A percentile compares a stretch with the other conserved stretches of the same genome.
These are phyloP conservation scores for Diachasmimorpha longicaudata DNA, from an alignment of 1,140 invertebrate species.

Conservation along the genomic window DNA sequence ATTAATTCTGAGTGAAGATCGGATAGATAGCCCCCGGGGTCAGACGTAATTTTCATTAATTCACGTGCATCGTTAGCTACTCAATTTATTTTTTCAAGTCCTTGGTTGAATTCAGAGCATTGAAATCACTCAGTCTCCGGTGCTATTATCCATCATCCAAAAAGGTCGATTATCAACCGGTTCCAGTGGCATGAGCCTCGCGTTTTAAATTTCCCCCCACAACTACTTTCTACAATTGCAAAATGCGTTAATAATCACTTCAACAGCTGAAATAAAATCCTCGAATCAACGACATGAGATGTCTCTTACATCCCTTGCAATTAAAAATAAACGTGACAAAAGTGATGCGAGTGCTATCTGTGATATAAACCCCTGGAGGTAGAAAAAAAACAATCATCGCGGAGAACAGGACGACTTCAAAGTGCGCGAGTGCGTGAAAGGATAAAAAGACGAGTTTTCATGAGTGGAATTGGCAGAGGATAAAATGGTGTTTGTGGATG, in stretches of 20 bases:
- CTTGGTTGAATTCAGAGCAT: neutral
- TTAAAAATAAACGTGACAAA: neutral
- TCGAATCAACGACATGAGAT: neutral
- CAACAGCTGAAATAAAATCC: neutral
- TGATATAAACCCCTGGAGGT: neutral
- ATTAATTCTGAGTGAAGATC: neutral
- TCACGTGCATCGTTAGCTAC: neutral
- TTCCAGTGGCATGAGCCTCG: neutral
- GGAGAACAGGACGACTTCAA: neutral
- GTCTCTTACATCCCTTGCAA: neutral
- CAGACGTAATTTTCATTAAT: neutral
- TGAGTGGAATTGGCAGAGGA: neutral
- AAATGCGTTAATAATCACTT: neutral
- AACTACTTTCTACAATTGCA: constrained; percentile 11
- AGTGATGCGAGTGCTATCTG: neutral
- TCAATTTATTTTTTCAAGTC: no score
- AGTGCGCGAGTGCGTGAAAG: neutral
- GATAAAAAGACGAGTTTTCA: neutral
- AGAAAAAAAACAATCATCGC: neutral
- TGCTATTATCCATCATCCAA: neutral
- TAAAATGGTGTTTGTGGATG: neutral
- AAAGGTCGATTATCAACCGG: constrained; percentile 13
- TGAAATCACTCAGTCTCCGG: neutral
- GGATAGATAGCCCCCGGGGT: neutral
- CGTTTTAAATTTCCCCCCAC: neutral